Percentiles rank a stretch among this genome's conserved stretches.
Evolutionary conservation across 64 coral and sea anemone species (phyloP).

Genomic region (Montipora sp.): DNA sequence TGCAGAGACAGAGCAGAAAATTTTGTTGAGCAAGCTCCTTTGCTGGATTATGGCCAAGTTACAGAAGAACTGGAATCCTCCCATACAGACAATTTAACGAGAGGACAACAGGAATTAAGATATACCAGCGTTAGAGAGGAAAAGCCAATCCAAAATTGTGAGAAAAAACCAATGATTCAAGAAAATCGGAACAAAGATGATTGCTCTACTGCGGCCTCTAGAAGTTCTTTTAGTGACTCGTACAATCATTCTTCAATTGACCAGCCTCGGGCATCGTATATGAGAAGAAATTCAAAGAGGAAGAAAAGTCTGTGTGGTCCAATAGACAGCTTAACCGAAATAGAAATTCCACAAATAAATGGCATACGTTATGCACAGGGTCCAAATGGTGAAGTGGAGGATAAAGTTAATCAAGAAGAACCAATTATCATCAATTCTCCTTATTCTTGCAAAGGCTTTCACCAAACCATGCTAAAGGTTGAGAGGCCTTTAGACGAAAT

Average conservation of each 20-base stretch:
- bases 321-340: constrained; percentile 36
- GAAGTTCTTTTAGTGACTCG: neutral
- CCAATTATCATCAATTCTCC: neutral
- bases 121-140: neutral
- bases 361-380: neutral
- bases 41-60: constrained; percentile 23
- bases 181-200: neutral
- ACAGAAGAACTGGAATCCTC: constrained; percentile 18
- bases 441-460: neutral
- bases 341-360: constrained; percentile 2
- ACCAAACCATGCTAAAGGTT: neutral
- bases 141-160: neutral
- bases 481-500: constrained; percentile 45
- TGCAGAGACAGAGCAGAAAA: constrained; percentile 11
- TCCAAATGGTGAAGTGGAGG: neutral
- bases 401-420: neutral
- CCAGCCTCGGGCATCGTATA: constrained; percentile 6
- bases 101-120: neutral
- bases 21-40: constrained; percentile 14
- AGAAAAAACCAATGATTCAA: neutral
- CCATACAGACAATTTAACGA: neutral
- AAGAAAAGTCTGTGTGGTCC: neutral
- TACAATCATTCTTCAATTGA: neutral
- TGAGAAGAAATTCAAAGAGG: neutral
- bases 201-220: neutral